Conservation (phyloP, 1,140 invertebrate species). For the Ips typographus region DNA sequence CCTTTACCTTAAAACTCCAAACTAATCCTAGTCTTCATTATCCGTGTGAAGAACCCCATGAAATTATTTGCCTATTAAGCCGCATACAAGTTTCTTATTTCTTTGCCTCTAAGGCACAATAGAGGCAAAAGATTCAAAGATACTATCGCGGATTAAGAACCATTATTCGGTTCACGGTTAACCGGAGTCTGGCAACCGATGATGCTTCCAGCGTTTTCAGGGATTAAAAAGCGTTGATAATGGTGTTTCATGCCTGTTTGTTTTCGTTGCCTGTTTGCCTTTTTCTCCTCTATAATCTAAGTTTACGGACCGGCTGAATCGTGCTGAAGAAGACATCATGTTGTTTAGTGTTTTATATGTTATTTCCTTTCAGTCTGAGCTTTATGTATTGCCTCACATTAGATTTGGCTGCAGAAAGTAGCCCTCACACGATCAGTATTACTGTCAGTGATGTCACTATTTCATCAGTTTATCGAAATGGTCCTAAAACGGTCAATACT, state of each 20-base stretch:
- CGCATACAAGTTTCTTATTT: conserved; percentile 33
- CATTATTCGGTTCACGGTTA: conserved; percentile 39
- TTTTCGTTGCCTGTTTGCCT: conserved; percentile 35
- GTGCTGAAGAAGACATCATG: no score
- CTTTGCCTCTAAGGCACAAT: conserved; percentile 25
- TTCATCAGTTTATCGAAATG: no score
- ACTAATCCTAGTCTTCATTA: conserved; percentile 12
- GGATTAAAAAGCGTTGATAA: conserved; percentile 45
- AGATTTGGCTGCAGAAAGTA: no score
- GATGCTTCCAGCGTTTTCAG: conserved; percentile 30
- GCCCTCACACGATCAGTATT: no score
- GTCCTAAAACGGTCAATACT: no score
- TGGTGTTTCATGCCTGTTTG: conserved; percentile 46
- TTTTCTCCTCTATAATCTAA: conserved; percentile 13
- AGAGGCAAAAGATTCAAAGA: conserved; percentile 17
- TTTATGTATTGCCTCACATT: no score
- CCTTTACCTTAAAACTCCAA: neutral
- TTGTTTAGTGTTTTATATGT: no score
- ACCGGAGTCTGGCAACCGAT: conserved; percentile 27
- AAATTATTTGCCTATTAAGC: conserved; percentile 43
- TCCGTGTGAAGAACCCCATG: conserved; percentile 36
- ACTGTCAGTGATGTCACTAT: no score
- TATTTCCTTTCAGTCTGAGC: no score
- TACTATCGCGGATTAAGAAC: conserved; percentile 32
- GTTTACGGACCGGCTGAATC: no score